Evolutionary conservation across 2,797 vertebrate genomes (phyloP).

Genomic region (Paedocypris micromegethes): DNA sequence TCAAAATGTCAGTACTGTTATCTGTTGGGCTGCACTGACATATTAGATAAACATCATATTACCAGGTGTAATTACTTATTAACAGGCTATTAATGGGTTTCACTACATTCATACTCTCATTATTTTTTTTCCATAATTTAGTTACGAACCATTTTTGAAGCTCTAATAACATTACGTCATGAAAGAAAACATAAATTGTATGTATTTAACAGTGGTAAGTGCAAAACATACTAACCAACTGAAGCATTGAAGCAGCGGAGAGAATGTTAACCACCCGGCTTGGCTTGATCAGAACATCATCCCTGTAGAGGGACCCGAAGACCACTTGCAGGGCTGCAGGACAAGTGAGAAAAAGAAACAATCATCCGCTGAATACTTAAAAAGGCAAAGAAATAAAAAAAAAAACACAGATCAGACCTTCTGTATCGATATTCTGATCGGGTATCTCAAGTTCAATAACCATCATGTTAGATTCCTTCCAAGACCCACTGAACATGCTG

Average conservation of each 20-base stretch:
- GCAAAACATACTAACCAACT: conserved; percentile 77
- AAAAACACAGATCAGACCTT: conserved; percentile 67
- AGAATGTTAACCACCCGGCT: conserved; percentile 88
- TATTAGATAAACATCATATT: too few relatives aligned
- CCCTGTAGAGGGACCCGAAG: conserved; percentile 93
- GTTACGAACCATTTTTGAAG: too few relatives aligned
- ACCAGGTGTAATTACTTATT: too few relatives aligned
- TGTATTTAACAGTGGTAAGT: neutral
- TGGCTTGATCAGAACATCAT: conserved; percentile 93
- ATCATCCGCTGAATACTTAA: neutral
- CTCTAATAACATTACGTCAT: too few relatives aligned
- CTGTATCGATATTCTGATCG: conserved; percentile 93
- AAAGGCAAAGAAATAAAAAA: neutral
- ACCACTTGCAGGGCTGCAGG: conserved; percentile 88
- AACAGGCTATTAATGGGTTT: too few relatives aligned
- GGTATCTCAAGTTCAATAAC: conserved; percentile 93
- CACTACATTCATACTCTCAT: too few relatives aligned
- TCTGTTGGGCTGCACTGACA: too few relatives aligned
- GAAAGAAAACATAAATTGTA: neutral
- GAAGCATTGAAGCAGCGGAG: conserved; percentile 93
- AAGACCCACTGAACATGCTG: conserved; percentile 98
- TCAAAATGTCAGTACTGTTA: neutral
- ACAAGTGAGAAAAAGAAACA: neutral
- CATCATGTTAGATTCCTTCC: conserved; percentile 95
- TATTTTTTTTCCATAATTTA: too few relatives aligned